phyloP scores from a whole-genome alignment of 1,140 invertebrate species.

The Lanistes nyassanus region DNA sequence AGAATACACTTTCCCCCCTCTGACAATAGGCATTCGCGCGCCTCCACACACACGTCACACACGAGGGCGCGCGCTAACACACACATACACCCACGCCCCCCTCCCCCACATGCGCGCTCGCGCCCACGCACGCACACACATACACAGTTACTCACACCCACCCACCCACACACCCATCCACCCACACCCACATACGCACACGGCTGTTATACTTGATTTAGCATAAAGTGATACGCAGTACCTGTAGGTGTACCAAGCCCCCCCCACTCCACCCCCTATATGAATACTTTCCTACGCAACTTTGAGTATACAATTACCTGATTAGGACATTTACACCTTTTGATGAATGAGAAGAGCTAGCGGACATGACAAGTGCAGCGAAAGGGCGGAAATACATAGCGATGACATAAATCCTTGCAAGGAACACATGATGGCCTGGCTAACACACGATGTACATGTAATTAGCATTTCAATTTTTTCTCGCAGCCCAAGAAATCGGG shows the following conservation, averaged over 20 bases:
- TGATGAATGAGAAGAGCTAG: neutral
- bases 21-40: too few relatives aligned
- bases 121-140: constrained; percentile 10
- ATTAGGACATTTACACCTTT: neutral
- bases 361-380: neutral
- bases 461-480: too few relatives aligned
- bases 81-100: constrained; percentile 10
- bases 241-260: neutral
- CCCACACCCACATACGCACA: constrained; percentile 1
- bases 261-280: neutral
- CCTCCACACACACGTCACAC: neutral
- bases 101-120: constrained; percentile 1
- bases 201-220: neutral
- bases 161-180: constrained; percentile 1
- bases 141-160: neutral
- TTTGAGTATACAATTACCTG: neutral
- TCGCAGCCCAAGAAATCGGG: too few relatives aligned
- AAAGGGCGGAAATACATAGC: too few relatives aligned
- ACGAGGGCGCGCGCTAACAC: constrained; percentile 7
- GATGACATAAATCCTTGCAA: too few relatives aligned
- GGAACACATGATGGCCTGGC: too few relatives aligned
- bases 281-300: neutral
- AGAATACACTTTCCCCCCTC: too few relatives aligned
- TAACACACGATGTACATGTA: too few relatives aligned
- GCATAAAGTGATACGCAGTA: neutral